Evolutionary conservation across 1,140 invertebrate species (phyloP).

Genomic region (Branchinecta lynchi): DNA sequence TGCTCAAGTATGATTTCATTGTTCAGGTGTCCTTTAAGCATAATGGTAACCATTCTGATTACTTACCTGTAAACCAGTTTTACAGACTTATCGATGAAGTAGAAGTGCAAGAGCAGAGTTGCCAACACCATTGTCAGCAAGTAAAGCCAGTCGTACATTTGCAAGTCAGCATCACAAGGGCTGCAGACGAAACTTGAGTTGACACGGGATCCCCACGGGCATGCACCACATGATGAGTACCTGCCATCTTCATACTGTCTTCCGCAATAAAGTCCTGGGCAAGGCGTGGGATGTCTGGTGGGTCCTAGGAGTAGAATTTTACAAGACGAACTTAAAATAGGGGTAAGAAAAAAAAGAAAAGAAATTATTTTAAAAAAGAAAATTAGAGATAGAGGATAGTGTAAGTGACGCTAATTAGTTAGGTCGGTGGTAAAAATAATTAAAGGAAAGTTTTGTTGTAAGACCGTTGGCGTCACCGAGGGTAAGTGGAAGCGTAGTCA

Average conservation of each 20-base stretch:
- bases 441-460: too few species aligned
- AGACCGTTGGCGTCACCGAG: too few species aligned
- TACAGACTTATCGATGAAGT: conserved; percentile 4
- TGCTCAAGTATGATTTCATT: too few species aligned
- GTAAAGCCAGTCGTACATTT: not conserved
- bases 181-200: not conserved
- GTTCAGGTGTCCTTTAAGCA: too few species aligned
- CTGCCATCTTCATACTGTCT: not conserved
- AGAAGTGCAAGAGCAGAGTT: not conserved
- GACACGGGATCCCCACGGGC: not conserved
- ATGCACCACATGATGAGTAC: not conserved
- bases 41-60: not conserved
- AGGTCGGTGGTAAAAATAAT: too few species aligned
- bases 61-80: not conserved
- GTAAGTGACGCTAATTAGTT: too few species aligned
- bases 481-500: too few species aligned
- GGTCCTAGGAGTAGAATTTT: not conserved
- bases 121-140: not conserved
- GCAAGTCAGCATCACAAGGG: not conserved
- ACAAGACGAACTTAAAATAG: too few species aligned
- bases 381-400: too few species aligned
- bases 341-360: too few species aligned
- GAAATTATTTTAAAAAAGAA: too few species aligned
- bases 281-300: not conserved
- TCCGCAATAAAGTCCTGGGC: not conserved